These are phyloP conservation scores for Urophycis tenuis DNA, from an alignment of 2,797 vertebrate genomes.

Conservation along the genomic window DNA sequence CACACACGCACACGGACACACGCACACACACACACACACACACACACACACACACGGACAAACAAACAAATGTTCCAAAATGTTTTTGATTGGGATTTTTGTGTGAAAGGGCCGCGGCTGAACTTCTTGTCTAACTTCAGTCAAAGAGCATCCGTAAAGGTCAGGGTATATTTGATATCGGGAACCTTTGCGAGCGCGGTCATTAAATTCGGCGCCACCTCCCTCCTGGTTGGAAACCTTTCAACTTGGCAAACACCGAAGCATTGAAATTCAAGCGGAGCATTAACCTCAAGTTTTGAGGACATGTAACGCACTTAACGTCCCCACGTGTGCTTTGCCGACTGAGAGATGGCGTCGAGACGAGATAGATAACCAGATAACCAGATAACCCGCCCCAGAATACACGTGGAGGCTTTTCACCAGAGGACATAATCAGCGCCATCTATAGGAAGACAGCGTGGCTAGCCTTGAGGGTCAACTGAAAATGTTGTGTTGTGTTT, in stretches of 20 bases:
- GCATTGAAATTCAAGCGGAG: conserved; percentile 49
- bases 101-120: neutral
- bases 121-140: conserved; percentile 4
- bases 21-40: too few species aligned
- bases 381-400: neutral
- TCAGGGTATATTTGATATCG: conserved; percentile 24
- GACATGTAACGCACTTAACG: conserved; percentile 7
- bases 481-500: conserved; percentile 22
- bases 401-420: conserved; percentile 7
- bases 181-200: conserved; percentile 24
- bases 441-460: conserved; percentile 42
- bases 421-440: conserved; percentile 42
- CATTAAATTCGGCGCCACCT: conserved; percentile 22
- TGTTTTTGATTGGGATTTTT: neutral
- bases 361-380: conserved; percentile 18
- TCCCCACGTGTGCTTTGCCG: conserved; percentile 22
- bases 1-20: neutral
- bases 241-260: conserved; percentile 32
- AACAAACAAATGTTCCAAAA: neutral
- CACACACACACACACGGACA: too few species aligned
- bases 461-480: conserved; percentile 10
- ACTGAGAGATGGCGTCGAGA: conserved; percentile 12
- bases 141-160: neutral
- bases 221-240: conserved; percentile 35
- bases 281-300: conserved; percentile 26